Percentiles rank a stretch among this genome's conserved stretches.
These are phyloP conservation scores for Chroicocephalus ridibundus DNA, from an alignment of 2,113 vertebrate genomes.

Conservation along the genomic window DNA sequence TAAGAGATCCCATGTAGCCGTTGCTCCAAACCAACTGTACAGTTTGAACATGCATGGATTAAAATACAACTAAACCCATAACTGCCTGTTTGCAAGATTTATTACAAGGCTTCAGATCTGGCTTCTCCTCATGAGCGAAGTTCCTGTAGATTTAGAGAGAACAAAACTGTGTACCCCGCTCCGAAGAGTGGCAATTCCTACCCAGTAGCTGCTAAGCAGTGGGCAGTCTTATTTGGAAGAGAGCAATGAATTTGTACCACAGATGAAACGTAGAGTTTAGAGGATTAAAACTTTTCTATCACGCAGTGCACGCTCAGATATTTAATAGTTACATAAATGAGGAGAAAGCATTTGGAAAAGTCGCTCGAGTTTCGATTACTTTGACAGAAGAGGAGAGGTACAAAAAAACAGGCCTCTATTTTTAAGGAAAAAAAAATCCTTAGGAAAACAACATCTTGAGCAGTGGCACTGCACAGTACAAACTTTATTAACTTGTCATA, in stretches of 20 bases:
- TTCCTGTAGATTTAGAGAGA: background rate
- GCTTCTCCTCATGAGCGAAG: background rate
- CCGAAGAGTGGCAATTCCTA: background rate
- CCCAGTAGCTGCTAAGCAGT: background rate
- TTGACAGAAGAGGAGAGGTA: background rate
- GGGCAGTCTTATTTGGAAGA: background rate
- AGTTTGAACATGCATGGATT: background rate
- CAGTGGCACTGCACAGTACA: background rate
- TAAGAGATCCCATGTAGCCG: accelerated
- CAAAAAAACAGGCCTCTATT: background rate
- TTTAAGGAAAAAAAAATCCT: background rate
- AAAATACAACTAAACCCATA: background rate
- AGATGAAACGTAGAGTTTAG: background rate
- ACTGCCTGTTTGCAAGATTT: background rate
- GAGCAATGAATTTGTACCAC: background rate
- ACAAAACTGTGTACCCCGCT: background rate
- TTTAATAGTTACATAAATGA: background rate
- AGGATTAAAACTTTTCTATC: background rate
- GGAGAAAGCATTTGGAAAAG: background rate
- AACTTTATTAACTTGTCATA: slow-evolving; percentile 15
- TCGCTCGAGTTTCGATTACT: background rate
- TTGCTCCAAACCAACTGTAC: background rate
- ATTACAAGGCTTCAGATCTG: background rate
- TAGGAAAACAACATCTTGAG: slow-evolving; percentile 1
- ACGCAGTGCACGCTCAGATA: background rate